These are phyloP conservation scores for Cerceris rybyensis DNA, from an alignment of 2,888 invertebrate species.

Conservation along the genomic window DNA sequence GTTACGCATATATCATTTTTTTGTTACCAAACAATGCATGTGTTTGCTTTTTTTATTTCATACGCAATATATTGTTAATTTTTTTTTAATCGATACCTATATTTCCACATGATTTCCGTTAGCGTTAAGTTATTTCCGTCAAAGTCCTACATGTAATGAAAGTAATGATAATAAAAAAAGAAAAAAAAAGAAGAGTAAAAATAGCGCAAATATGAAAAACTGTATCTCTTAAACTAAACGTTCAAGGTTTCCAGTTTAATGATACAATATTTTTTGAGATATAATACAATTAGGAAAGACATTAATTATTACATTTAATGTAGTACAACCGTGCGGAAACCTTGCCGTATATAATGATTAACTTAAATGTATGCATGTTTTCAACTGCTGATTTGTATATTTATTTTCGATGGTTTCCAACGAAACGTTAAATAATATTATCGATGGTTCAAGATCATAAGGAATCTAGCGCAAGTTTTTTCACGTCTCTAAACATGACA, in stretches of 20 bases:
- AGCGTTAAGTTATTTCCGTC: constrained; percentile 66
- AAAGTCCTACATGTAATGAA: constrained; percentile 65
- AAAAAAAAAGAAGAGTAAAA: constrained; percentile 35
- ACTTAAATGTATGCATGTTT: constrained; percentile 55
- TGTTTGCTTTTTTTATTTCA: constrained; percentile 54
- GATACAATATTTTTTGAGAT: constrained; percentile 66
- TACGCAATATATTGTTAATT: constrained; percentile 71
- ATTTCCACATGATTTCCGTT: constrained; percentile 61
- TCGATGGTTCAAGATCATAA: constrained; percentile 71
- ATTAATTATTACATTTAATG: constrained; percentile 68
- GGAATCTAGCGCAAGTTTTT: constrained; percentile 73
- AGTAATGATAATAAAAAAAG: constrained; percentile 25
- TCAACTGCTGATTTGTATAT: constrained; percentile 24
- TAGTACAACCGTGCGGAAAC: constrained; percentile 70
- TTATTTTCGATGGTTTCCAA: constrained; percentile 64
- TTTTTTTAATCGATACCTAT: constrained; percentile 67
- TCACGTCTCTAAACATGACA: constrained; percentile 79
- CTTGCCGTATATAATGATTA: constrained; percentile 62
- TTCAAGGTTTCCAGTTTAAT: constrained; percentile 66
- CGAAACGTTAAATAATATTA: constrained; percentile 61
- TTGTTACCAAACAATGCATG: constrained; percentile 73
- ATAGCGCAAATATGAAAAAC: constrained; percentile 54
- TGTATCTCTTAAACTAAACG: constrained; percentile 65
- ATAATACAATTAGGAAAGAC: constrained; percentile 76
- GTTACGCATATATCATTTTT: constrained; percentile 53